Conservation (phyloP, 2,113 vertebrate species). For the Salminus brasiliensis region DNA sequence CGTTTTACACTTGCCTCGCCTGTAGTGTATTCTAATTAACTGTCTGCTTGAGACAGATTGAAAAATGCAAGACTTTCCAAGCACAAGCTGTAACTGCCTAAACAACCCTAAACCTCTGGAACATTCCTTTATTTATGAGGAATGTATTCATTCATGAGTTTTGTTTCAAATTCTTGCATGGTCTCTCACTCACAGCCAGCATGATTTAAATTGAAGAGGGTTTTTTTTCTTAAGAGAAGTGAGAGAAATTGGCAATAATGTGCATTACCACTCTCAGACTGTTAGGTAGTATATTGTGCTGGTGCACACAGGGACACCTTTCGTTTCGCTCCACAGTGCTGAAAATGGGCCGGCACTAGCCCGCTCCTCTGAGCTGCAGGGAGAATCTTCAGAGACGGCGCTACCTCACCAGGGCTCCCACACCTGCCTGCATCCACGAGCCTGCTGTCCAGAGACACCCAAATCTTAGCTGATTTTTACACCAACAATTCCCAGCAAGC, state of each 20-base stretch:
- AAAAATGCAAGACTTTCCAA: not conserved
- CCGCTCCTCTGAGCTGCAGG: not conserved
- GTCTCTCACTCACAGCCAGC: not conserved
- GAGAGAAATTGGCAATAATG: not conserved
- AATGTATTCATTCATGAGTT: not conserved
- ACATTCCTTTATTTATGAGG: not conserved
- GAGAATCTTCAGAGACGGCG: not conserved
- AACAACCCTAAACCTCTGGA: not conserved
- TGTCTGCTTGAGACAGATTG: not conserved
- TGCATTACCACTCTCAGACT: not conserved
- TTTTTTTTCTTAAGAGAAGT: not conserved
- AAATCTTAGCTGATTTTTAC: conserved; percentile 1
- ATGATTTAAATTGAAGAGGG: not conserved
- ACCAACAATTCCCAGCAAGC: not conserved
- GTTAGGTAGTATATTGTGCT: not conserved
- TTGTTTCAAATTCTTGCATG: not conserved
- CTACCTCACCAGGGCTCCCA: not conserved
- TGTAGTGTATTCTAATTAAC: not conserved
- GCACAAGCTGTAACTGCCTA: not conserved
- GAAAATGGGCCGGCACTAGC: not conserved
- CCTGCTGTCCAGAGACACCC: not conserved
- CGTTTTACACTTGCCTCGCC: not conserved
- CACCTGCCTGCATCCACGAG: not conserved
- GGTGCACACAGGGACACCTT: not conserved
- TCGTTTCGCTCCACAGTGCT: not conserved